A percentile compares a stretch with the other conserved stretches of the same genome.
These are phyloP conservation scores for Melanerpes aurifrons DNA, from an alignment of 2,113 vertebrate genomes.

Conservation along the genomic window DNA sequence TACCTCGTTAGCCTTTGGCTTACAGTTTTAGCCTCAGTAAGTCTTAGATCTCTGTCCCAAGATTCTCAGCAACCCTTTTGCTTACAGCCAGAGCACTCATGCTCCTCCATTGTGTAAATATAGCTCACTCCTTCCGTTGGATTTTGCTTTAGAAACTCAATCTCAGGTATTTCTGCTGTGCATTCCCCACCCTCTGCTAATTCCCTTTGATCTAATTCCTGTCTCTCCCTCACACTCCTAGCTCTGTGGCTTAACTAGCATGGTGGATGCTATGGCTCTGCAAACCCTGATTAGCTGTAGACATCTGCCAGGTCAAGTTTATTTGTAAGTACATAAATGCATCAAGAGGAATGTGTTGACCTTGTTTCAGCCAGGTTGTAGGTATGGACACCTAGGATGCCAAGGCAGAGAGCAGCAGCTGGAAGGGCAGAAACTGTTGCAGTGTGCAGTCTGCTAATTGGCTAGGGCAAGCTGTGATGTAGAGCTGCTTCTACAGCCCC, in stretches of 20 bases:
- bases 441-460: neutral
- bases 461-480: fast-evolving
- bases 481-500: neutral
- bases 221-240: neutral
- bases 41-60: neutral
- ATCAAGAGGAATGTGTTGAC: neutral
- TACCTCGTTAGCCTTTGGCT: neutral
- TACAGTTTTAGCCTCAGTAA: neutral
- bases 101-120: neutral
- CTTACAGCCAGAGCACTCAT: neutral
- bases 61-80: neutral
- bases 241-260: neutral
- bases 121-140: neutral
- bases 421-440: neutral
- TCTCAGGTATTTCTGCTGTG: neutral
- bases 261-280: neutral
- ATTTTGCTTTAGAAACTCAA: neutral
- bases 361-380: neutral
- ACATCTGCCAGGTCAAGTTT: neutral
- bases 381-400: fast-evolving
- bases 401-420: fast-evolving
- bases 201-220: neutral
- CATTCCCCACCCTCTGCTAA: neutral
- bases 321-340: fast-evolving
- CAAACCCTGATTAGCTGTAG: neutral